Evolutionary conservation across 2,888 invertebrate species (phyloP), one percentile per base, ranked within the genome.

Genomic region (Nebria brevicollis): DNA sequence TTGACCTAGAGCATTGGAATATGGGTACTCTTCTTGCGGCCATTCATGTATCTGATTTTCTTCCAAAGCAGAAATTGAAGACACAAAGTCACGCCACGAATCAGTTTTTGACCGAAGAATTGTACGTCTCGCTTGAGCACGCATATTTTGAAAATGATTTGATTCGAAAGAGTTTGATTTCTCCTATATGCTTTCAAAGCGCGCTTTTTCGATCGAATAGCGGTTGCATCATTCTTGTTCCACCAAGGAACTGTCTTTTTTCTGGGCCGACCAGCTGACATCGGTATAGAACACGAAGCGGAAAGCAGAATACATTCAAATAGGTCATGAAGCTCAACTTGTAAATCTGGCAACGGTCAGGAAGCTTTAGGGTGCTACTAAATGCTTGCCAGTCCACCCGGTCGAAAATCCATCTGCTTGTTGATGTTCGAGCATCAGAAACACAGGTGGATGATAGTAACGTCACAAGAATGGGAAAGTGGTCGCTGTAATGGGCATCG

Each of bases 161-260:
- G 20, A 20, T 20, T 20, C 20, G 20, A 20, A 20, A 20, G 20
- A 20, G 20, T 20, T 20, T 0, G 20, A 20, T 20, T 20, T 20
- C 20, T 20, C 20, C 20, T 20, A 20, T 20, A 20, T 20, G 20
- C 20, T 20, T 20, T 20, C 20, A 20, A 20, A 20, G 20, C 20
- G 20, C 1, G 20, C 20, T 20, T 20, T 20, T 20, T 20, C 20
- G 20, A 20, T 2, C 15, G 68, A 15, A 68, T 20, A 20, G 66
- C 66, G n/a, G n/a, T 11, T 6, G 66, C 66, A n/a, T 1, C 66
- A 13, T 66, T 6, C 20, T 66, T 1, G 1, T 66, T 66, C 15
- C 66, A 66, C 66, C 66, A 66, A 20, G 66, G 66, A 66, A 66
- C 66, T 7, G 66, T 10, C 20, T 20, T n/a, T 7, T 66, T 66